Percentiles rank a stretch among this genome's conserved stretches.
Conservation (phyloP, 2,797 vertebrate genomes). For the Eupleurogrammus muticus region DNA sequence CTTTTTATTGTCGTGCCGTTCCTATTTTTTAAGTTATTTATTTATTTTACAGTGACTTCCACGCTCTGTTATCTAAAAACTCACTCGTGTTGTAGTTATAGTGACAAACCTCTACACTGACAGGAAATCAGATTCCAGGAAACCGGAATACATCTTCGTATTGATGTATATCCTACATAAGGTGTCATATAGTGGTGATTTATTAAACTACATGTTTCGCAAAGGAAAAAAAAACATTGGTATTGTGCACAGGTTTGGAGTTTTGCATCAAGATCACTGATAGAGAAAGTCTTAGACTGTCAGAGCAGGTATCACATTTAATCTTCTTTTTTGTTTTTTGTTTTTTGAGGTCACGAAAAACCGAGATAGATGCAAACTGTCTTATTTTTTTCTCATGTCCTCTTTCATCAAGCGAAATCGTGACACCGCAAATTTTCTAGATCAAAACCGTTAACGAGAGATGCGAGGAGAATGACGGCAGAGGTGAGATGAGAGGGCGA, state of each 20-base stretch:
- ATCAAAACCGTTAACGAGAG: slow-evolving; percentile 44
- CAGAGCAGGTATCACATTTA: slow-evolving; percentile 13
- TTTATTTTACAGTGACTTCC: slow-evolving; percentile 62
- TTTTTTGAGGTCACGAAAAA: slow-evolving; percentile 20
- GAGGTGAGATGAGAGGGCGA: slow-evolving; percentile 26
- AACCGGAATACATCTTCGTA: slow-evolving; percentile 25
- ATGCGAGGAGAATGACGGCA: slow-evolving; percentile 18
- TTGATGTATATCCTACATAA: slow-evolving; percentile 41
- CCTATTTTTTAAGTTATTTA: slow-evolving; percentile 58
- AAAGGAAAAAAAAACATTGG: slow-evolving; percentile 26
- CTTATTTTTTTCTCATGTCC: slow-evolving; percentile 8
- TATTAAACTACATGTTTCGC: slow-evolving; percentile 24
- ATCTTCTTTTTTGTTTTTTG: too few species aligned
- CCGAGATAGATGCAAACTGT: slow-evolving; percentile 6
- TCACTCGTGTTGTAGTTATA: slow-evolving; percentile 49
- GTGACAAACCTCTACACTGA: slow-evolving; percentile 55
- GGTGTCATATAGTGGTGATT: slow-evolving; percentile 43
- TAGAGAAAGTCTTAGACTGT: slow-evolving; percentile 16
- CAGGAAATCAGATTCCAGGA: slow-evolving; percentile 40
- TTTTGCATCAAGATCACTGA: slow-evolving; percentile 3
- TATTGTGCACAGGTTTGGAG: background rate
- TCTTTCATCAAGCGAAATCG: slow-evolving; percentile 57
- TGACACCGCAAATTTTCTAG: slow-evolving; percentile 60
- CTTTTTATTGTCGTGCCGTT: slow-evolving; percentile 62
- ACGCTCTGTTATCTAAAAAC: slow-evolving; percentile 54